Evolutionary conservation across 2,888 invertebrate species (phyloP), one percentile per base, ranked within the genome.

Genomic region (Pachymerium ferrugineum): DNA sequence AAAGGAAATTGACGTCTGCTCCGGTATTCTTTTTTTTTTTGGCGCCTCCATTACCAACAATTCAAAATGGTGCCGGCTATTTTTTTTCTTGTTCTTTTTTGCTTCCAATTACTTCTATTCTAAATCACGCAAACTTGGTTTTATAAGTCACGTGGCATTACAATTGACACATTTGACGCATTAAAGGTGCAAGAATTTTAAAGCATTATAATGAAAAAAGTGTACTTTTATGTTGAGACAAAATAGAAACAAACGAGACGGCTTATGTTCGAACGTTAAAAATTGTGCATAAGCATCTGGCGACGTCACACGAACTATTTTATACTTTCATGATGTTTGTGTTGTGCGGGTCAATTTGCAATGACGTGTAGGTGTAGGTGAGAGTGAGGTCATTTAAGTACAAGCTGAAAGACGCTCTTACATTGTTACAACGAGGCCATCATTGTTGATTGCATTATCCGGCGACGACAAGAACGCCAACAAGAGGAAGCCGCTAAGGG

Each of bases 401-500:
- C 62, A 25, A 12, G 62, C 28, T 62, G 62, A 22, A 62, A 62
- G 62, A 62, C 62, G 25, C 28, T 28, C 25, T 62, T 62, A 62
- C 28, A 62, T 62, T 62, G 62, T 62, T 62, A 62, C 28, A 62
- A 25, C 25, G 25, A 54, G 62, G 62, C 62, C 62, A 62, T 62
- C 62, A 62, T 62, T 62, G 62, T 62, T 62, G 62, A 62, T 62
- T 62, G 62, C 28, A 62, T 62, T 62, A 62, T 62, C 28, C 62
- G 19, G 62, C 28, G 62, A 62, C 62, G 62, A 62, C 62, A 62
- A 62, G 62, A 62, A 28, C 62, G 28, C 62, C 28, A 54, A 28
- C 62, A 62, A 62, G 62, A 25, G 12, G 62, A 25, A 25, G 12
- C n/a, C 25, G n/a, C 62, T n/a, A 62, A 38, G n/a, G n/a, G 25